Evolutionary conservation across 30 jellyfish, hydroid and myxozoan genomes (phyloP).

Genomic region (Aurelia sp.): DNA sequence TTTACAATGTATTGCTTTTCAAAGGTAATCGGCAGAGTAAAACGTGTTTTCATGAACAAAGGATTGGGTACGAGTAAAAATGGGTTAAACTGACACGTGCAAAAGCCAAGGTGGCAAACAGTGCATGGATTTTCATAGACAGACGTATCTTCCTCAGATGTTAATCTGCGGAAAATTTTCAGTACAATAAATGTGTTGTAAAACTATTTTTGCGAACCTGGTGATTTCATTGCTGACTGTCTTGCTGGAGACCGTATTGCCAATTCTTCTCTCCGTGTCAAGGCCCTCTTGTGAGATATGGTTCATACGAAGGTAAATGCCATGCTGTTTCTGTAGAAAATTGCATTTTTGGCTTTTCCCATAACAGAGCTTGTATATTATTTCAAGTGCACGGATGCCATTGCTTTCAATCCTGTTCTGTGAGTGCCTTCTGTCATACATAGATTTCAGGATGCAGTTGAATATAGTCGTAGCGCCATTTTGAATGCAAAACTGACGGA

Average conservation of each 20-base stretch:
- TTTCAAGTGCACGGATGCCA: no score
- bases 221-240: constrained; percentile 20
- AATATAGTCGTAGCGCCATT: background rate
- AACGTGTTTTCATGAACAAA: no score
- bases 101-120: no score
- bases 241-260: constrained; percentile 28
- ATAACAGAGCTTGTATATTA: no score
- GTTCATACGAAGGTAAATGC: constrained; percentile 8
- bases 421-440: background rate
- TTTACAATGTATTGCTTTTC: no score
- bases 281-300: constrained; percentile 38
- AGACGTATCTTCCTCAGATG: no score
- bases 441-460: background rate
- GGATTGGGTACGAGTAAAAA: no score
- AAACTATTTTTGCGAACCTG: background rate
- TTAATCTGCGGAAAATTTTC: no score
- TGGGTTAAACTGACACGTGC: no score
- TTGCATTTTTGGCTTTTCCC: background rate
- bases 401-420: background rate
- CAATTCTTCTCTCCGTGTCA: constrained; percentile 28
- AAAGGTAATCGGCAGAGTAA: no score
- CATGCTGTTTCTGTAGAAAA: constrained; percentile 30
- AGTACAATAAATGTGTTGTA: no score
- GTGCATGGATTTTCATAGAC: no score
- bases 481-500: background rate